phyloP scores from a whole-genome alignment of 1,140 invertebrate genomes.

The Fopius arisanus region DNA sequence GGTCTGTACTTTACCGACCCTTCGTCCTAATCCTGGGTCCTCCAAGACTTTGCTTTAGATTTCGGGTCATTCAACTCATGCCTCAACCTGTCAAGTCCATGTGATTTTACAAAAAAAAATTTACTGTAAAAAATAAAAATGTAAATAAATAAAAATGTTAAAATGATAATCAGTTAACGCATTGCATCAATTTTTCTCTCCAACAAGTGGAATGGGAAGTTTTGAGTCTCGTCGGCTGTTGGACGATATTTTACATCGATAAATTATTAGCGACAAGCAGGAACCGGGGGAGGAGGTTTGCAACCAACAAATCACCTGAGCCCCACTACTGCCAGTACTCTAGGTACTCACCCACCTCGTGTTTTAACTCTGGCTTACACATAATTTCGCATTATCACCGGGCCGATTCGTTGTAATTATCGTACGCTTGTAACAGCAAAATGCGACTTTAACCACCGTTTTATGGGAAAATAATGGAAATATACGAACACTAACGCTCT shows the following conservation, averaged over 20 bases:
- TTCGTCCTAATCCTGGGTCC: not conserved
- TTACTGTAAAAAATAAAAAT: too few species aligned
- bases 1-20: not conserved
- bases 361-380: conserved; percentile 48
- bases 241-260: conserved; percentile 50
- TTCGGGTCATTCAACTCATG: not conserved
- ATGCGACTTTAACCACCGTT: conserved; percentile 24
- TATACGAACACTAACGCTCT: not conserved
- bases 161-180: too few species aligned
- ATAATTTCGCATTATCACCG: conserved; percentile 52
- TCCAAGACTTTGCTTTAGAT: not conserved
- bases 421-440: conserved; percentile 27
- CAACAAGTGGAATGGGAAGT: conserved; percentile 32
- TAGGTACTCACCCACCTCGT: conserved; percentile 17
- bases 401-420: conserved; percentile 53
- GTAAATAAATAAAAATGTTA: too few species aligned
- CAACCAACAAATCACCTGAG: conserved; percentile 48
- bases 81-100: not conserved
- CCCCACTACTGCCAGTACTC: not conserved
- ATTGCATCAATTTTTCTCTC: not conserved
- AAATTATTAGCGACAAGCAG: conserved; percentile 49
- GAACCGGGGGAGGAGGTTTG: conserved; percentile 32
- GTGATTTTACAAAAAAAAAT: too few species aligned
- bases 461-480: conserved; percentile 14
- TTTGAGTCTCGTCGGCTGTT: conserved; percentile 2